Percentiles rank a stretch among this genome's conserved stretches.
These are phyloP conservation scores for Steinernema carpocapsae DNA, from an alignment of 2,888 invertebrate genomes.

Conservation along the genomic window DNA sequence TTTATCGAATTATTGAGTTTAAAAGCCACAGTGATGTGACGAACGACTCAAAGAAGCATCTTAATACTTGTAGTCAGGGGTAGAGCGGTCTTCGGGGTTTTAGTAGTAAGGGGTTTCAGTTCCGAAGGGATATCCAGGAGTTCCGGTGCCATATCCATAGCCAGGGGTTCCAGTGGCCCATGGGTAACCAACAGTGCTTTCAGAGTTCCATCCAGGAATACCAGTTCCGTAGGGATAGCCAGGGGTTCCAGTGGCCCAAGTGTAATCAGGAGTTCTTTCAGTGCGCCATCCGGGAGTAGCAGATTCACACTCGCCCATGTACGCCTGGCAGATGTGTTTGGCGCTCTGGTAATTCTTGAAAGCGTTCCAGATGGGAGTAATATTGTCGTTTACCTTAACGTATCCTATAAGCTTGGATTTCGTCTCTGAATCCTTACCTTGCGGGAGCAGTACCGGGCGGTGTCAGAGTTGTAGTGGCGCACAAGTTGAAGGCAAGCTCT, in stretches of 20 bases:
- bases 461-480: background rate
- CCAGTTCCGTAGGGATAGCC: background rate
- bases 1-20: too few relatives aligned
- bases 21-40: too few relatives aligned
- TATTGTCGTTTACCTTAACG: background rate
- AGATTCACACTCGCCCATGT: background rate
- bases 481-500: background rate
- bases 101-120: too few relatives aligned
- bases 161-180: too few relatives aligned
- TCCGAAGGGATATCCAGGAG: too few relatives aligned
- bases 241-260: background rate
- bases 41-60: too few relatives aligned
- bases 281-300: background rate
- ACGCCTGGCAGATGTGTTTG: background rate
- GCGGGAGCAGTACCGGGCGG: background rate
- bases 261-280: background rate
- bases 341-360: background rate
- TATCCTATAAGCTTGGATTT: background rate
- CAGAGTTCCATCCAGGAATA: too few relatives aligned
- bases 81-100: too few relatives aligned
- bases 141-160: too few relatives aligned
- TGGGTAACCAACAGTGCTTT: too few relatives aligned
- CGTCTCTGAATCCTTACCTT: background rate
- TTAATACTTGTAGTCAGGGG: too few relatives aligned
- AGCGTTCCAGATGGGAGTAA: background rate